Evolutionary conservation across 2,888 invertebrate species (phyloP).

Genomic region (Ophonus ardosiacus): DNA sequence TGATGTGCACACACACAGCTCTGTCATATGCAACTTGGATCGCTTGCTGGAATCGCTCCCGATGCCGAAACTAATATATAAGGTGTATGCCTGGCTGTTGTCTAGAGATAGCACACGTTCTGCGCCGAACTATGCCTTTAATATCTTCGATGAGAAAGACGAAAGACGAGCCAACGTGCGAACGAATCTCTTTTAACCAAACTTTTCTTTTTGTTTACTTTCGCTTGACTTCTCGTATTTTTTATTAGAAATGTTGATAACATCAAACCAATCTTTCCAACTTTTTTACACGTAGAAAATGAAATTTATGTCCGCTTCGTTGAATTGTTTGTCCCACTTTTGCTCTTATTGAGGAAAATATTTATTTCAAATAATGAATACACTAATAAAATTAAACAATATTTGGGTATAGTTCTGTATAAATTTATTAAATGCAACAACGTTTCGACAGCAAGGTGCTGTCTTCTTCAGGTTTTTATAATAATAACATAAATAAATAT

Average conservation of each 20-base stretch:
- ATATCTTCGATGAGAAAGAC: conserved; percentile 53
- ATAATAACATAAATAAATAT: too few species aligned
- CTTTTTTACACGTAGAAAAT: conserved; percentile 43
- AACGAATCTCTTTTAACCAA: conserved; percentile 23
- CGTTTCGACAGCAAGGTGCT: too few species aligned
- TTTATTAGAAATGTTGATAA: conserved; percentile 51
- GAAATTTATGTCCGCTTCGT: conserved; percentile 37
- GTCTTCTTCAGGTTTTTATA: too few species aligned
- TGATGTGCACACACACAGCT: conserved; percentile 25
- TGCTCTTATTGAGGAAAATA: conserved; percentile 1
- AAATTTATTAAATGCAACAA: too few species aligned
- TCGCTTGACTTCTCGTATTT: conserved; percentile 50
- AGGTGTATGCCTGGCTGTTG: conserved; percentile 45
- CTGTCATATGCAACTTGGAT: conserved; percentile 56
- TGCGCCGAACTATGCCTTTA: conserved; percentile 47
- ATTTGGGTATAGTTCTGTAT: too few species aligned
- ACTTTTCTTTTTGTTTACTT: conserved; percentile 60
- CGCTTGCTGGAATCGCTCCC: conserved; percentile 17
- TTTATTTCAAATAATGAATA: conserved; percentile 2
- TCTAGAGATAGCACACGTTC: conserved; percentile 57
- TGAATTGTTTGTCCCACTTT: conserved; percentile 28
- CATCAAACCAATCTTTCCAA: conserved; percentile 49
- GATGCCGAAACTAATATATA: conserved; percentile 59
- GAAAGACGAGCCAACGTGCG: conserved; percentile 22
- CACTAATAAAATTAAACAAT: too few species aligned